These are phyloP conservation scores for Triops cancriformis DNA, from an alignment of 1,140 invertebrate genomes.

Conservation along the genomic window DNA sequence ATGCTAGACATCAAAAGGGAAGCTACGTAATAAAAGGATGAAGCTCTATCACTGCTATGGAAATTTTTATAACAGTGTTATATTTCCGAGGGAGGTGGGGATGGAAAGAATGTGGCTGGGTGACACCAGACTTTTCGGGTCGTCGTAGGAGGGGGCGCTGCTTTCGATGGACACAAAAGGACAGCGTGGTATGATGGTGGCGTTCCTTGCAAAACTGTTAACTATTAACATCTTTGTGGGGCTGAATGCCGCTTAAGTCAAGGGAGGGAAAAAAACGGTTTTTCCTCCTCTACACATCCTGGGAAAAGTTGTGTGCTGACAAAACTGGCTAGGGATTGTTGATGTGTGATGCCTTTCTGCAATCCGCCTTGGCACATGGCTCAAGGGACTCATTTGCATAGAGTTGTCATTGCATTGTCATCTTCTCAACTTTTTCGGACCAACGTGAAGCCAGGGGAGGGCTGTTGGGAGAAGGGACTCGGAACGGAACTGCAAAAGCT, in stretches of 20 bases:
- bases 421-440: not conserved
- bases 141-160: not conserved
- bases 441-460: not conserved
- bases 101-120: not conserved
- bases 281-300: not conserved
- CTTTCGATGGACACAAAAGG: not conserved
- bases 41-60: not conserved
- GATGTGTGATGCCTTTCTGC: not conserved
- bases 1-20: not conserved
- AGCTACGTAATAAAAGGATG: not conserved
- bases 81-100: not conserved
- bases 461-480: not conserved
- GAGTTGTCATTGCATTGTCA: slow-evolving; percentile 13
- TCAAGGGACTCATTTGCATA: not conserved
- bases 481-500: not conserved
- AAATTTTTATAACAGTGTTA: not conserved
- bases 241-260: not conserved
- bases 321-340: not conserved
- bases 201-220: not conserved
- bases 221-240: not conserved
- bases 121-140: not conserved
- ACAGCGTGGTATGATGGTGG: not conserved
- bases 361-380: slow-evolving; percentile 1
- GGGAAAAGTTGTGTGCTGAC: not conserved
- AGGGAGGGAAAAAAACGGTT: not conserved